Conservation (phyloP, 2,888 invertebrate genomes). For the Psococerastis gibbosa region DNA sequence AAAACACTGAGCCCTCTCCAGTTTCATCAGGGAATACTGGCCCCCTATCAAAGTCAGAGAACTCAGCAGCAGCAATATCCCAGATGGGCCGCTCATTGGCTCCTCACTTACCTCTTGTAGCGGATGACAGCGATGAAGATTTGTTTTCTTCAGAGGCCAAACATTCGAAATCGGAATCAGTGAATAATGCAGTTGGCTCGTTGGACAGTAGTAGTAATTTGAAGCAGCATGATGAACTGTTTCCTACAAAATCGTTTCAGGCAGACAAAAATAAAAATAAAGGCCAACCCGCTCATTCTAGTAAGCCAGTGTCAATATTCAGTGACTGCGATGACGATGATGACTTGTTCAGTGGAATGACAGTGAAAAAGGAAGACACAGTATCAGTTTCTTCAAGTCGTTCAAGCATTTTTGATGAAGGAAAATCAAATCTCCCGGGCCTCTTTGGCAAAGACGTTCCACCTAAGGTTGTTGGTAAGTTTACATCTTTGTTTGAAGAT, state of each 20-base stretch:
- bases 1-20: too few species aligned
- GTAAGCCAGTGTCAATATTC: not conserved
- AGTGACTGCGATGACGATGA: slow-evolving; percentile 2
- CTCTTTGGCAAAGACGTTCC: not conserved
- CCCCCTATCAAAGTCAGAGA: not conserved
- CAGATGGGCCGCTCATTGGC: too few species aligned
- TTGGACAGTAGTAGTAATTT: too few species aligned
- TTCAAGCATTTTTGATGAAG: slow-evolving; percentile 8
- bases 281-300: too few species aligned
- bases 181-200: too few species aligned
- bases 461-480: not conserved
- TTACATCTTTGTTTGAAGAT: not conserved
- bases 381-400: slow-evolving; percentile 2
- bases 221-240: too few species aligned
- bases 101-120: not conserved
- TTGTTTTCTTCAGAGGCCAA: not conserved
- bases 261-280: too few species aligned
- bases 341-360: not conserved
- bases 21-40: too few species aligned
- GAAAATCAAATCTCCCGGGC: not conserved
- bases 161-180: too few species aligned
- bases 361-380: not conserved
- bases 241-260: too few species aligned
- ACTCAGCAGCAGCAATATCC: not conserved
- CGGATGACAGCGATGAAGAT: not conserved